phyloP scores from a whole-genome alignment of 30 jellyfish, hydroid and myxozoan species.

The Aurelia aurita complex sp. Pacific region DNA sequence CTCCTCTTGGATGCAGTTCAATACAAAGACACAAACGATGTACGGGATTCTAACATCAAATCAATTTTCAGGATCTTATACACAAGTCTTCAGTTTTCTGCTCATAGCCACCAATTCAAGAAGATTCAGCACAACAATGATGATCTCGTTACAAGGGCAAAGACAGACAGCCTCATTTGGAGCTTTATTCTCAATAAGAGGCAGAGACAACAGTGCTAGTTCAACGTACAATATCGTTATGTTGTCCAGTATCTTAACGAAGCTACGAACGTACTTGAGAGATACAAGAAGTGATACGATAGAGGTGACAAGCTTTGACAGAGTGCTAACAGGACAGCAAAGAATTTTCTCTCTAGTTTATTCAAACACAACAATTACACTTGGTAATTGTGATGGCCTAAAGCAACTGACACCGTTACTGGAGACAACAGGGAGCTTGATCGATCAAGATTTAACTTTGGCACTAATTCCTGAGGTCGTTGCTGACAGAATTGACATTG shows the following conservation, averaged over 20 bases:
- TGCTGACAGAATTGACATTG: conserved; percentile 44
- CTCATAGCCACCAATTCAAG: conserved; percentile 52
- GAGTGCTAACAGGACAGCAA: conserved; percentile 47
- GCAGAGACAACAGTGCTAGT: conserved; percentile 60
- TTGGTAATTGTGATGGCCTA: conserved; percentile 38
- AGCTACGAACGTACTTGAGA: conserved; percentile 49
- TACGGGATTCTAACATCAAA: conserved; percentile 57
- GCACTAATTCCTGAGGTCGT: conserved; percentile 61
- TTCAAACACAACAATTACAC: conserved; percentile 37
- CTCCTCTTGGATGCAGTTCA: conserved; percentile 83
- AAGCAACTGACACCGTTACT: conserved; percentile 22
- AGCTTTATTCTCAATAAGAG: conserved; percentile 33
- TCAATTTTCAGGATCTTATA: conserved; percentile 1
- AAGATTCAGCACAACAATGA: conserved; percentile 42
- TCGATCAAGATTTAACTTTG: conserved; percentile 24
- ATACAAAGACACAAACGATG: conserved; percentile 57
- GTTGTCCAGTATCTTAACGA: conserved; percentile 10
- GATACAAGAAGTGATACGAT: conserved; percentile 22
- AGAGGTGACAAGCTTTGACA: conserved; percentile 48
- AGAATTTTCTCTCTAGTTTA: conserved; percentile 53
- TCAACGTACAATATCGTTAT: conserved; percentile 29
- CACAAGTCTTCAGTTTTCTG: conserved; percentile 5
- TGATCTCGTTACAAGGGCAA: conserved; percentile 12
- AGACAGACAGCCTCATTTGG: conserved; percentile 40
- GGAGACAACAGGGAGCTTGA: conserved; percentile 18